Base-by-base conservation (phyloP, 2,888 invertebrate genomes). In the Gari tellinella region DNA sequence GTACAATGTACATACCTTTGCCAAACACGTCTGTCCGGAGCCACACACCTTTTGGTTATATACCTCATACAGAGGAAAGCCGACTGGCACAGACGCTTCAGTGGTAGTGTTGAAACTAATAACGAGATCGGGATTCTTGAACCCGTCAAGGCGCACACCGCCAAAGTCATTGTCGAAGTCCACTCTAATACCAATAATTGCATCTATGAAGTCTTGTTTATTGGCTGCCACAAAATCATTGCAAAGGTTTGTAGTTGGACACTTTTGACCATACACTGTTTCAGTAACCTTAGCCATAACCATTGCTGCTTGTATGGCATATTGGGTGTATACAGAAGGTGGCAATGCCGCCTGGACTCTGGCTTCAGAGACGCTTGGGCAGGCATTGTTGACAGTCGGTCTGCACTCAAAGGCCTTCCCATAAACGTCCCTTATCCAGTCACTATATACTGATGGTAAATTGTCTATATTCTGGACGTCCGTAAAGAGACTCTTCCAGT, bases 301-400 rank as follows among this genome's bases (percentile, higher is more conserved):
- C 26, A 74, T 21, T 0, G 67, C 60, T 41, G 70, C 56, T 41
- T 78, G 78, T 19, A 78, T 56, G 1, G 78, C 69, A 52, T 70
- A 74, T 41, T 79, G 72, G 25, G 51, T 68, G 31, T 72, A 79
- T 1, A 58, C 21, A 0, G 74, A 74, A 1, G 46, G 19, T 0
- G 64, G 55, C 1, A 70, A 8, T 1, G 15, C 21, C 1, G 48
- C 48, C 4, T 41, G 12, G 17, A 77, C 40, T 15, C 48, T 53
- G 4, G 19, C 19, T 12, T 8, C 8, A 12, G 38, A 26, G 43
- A 58, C 31, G 5, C 17, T 1, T 14, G 21, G 23, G 45, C 77
- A 77, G 0, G 14, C 62, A 37, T 62, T 58, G 4, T 21, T 15
- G 8, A 38, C 26, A 4, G 66, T 41, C 3, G 65, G 43, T 15